Percentiles rank a stretch among this genome's conserved stretches.
Evolutionary conservation across 2,888 invertebrate species (phyloP).

Genomic region (Patella depressa): DNA sequence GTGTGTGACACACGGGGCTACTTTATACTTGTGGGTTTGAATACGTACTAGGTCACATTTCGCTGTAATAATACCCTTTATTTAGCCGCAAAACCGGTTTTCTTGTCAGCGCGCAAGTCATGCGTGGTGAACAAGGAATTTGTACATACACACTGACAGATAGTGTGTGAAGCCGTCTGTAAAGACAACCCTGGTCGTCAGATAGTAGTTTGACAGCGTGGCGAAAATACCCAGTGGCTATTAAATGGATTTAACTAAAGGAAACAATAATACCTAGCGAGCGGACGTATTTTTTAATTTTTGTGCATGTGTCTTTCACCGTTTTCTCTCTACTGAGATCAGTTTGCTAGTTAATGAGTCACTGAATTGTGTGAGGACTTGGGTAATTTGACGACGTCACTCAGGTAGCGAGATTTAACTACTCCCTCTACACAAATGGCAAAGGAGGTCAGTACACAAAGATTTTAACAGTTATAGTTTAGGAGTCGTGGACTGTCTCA

Average conservation of each 20-base stretch:
- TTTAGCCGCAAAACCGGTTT: conserved; percentile 3
- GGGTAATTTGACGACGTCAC: conserved; percentile 15
- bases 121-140: conserved; percentile 8
- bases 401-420: conserved; percentile 1
- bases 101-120: background rate
- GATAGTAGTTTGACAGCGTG: no score
- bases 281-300: no score
- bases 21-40: background rate
- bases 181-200: no score
- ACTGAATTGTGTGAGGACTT: background rate
- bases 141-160: background rate
- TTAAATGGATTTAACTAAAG: no score
- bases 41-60: background rate
- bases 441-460: conserved; percentile 22
- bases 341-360: background rate
- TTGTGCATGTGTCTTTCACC: no score
- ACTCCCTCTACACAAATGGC: conserved; percentile 29
- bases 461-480: background rate
- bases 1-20: conserved; percentile 1
- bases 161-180: conserved; percentile 2
- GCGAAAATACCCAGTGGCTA: no score
- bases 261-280: no score
- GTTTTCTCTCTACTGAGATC: no score
- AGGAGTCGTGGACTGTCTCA: background rate
- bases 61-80: conserved; percentile 4